Conservation (phyloP, 1,140 invertebrate species). For the Rhopalosiphum padi region DNA sequence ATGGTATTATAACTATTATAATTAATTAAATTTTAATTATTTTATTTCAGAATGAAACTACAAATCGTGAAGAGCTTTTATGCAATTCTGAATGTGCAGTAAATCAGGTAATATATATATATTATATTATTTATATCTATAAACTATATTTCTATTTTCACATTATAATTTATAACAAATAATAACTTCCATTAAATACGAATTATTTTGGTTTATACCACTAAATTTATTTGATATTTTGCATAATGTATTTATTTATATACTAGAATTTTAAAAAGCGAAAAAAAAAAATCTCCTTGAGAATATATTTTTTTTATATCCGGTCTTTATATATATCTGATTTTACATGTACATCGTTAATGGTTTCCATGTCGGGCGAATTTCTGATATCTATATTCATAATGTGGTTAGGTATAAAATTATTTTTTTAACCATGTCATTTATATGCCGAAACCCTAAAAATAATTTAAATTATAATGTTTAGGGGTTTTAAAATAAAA, state of each 20-base stretch:
- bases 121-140: neutral
- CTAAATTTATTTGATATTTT: neutral
- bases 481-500: constrained; percentile 38
- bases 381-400: neutral
- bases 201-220: neutral
- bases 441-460: constrained; percentile 38
- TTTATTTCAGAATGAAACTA: constrained; percentile 41
- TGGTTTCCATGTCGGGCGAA: neutral
- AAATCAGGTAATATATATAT: constrained; percentile 38
- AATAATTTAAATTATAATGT: neutral
- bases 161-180: neutral
- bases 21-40: neutral
- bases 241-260: neutral
- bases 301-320: constrained; percentile 24
- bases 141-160: neutral
- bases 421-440: neutral
- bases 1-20: neutral
- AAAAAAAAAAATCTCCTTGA: constrained; percentile 13
- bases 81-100: constrained; percentile 23
- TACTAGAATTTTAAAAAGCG: neutral
- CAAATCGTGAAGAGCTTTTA: constrained; percentile 9
- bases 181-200: neutral
- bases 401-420: neutral
- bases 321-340: neutral
- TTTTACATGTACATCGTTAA: neutral